A percentile compares a stretch with the other conserved stretches of the same genome.
phyloP scores from a whole-genome alignment of 2,113 vertebrate species.

The Engystomops pustulosus region DNA sequence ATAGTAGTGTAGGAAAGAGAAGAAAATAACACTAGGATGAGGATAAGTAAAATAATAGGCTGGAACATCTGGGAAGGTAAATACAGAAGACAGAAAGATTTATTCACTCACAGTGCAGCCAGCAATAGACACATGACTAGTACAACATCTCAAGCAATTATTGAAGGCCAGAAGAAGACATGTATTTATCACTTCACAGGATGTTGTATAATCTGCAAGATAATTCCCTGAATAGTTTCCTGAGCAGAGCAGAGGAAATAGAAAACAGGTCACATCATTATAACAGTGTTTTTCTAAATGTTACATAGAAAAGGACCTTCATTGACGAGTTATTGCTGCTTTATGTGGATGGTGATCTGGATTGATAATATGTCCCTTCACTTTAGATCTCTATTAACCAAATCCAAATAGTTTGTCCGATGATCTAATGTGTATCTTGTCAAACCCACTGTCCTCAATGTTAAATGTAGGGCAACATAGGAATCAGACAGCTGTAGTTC shows the following conservation, averaged over 20 bases:
- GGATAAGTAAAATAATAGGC: conserved; percentile 99
- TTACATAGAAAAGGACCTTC: too few relatives aligned
- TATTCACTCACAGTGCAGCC: conserved; percentile 39
- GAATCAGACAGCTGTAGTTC: too few relatives aligned
- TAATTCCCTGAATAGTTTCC: conserved; percentile 22
- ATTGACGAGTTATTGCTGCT: too few relatives aligned
- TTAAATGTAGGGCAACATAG: too few relatives aligned
- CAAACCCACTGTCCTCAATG: too few relatives aligned
- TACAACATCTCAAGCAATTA: neutral
- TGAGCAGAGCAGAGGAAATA: neutral
- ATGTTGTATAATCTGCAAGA: conserved; percentile 16
- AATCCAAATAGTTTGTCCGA: too few relatives aligned
- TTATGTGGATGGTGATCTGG: too few relatives aligned
- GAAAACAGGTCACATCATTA: neutral
- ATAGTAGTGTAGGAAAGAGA: conserved; percentile 98
- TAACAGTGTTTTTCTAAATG: too few relatives aligned
- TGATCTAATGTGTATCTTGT: too few relatives aligned
- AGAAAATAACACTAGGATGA: conserved; percentile 99
- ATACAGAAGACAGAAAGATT: conserved; percentile 74
- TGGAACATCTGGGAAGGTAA: conserved; percentile 96
- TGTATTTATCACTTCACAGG: neutral
- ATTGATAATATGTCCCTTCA: too few relatives aligned
- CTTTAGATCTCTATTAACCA: too few relatives aligned
- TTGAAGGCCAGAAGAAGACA: conserved; percentile 19
- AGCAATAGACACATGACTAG: conserved; percentile 4